phyloP scores from a whole-genome alignment of 2,888 invertebrate species.

The Camptogramma bilineatum region DNA sequence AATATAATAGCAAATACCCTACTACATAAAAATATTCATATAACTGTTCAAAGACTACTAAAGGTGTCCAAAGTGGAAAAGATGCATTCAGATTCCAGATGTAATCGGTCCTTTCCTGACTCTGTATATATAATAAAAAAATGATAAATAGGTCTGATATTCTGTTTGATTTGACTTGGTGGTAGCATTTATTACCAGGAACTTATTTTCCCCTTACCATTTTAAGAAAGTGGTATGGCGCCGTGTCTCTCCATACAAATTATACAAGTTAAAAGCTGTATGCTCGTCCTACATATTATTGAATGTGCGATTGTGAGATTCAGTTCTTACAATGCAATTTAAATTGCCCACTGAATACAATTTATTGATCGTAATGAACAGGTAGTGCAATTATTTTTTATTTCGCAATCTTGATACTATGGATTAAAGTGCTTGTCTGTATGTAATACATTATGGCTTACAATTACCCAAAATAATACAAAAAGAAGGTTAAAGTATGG shows the following conservation, averaged over 20 bases:
- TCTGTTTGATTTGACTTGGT: neutral
- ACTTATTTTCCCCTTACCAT: conserved; percentile 33
- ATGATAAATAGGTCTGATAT: neutral
- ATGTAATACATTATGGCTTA: neutral
- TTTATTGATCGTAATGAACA: conserved; percentile 26
- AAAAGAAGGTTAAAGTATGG: neutral
- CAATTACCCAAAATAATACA: neutral
- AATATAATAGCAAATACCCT: too few relatives aligned
- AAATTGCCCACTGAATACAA: conserved; percentile 17
- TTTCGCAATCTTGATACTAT: conserved; percentile 7
- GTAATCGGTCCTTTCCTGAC: too few relatives aligned
- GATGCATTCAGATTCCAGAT: too few relatives aligned
- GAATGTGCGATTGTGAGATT: conserved; percentile 14
- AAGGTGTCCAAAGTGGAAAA: too few relatives aligned
- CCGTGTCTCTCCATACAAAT: conserved; percentile 15
- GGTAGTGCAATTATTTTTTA: conserved; percentile 5
- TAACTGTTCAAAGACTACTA: too few relatives aligned
- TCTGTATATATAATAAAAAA: too few relatives aligned
- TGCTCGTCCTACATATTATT: conserved; percentile 9
- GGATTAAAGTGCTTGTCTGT: neutral
- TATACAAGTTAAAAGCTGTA: neutral
- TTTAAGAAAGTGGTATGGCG: conserved; percentile 13
- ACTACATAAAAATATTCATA: too few relatives aligned
- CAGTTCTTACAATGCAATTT: conserved; percentile 22
- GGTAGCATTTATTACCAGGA: conserved; percentile 8